A percentile compares a stretch with the other conserved stretches of the same genome.
Evolutionary conservation across 2,113 vertebrate species (phyloP).

Genomic region (Protobothrops mucrosquamatus): DNA sequence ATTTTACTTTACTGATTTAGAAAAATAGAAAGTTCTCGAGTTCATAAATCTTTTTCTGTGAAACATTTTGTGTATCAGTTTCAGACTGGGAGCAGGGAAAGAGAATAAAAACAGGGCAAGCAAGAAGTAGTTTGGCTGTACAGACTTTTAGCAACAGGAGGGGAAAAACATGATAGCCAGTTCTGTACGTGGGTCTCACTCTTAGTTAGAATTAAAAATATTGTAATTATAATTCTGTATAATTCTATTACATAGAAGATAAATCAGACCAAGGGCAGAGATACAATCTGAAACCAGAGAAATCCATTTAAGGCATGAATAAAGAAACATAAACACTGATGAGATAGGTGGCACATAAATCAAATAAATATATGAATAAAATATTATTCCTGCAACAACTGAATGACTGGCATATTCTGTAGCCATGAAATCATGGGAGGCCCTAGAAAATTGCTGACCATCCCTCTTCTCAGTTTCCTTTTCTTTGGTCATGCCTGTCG

Average conservation of each 20-base stretch:
- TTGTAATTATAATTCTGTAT: neutral
- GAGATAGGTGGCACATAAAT: neutral
- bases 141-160: neutral
- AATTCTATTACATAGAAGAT: neutral
- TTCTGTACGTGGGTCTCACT: neutral
- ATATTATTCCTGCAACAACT: neutral
- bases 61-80: neutral
- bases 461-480: slow-evolving; percentile 2
- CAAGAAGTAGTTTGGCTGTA: neutral
- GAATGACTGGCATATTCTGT: fast-evolving
- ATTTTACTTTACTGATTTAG: neutral
- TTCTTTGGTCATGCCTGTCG: neutral
- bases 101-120: neutral
- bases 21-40: neutral
- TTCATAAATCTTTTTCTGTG: neutral
- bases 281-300: neutral
- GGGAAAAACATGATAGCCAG: neutral
- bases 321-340: neutral
- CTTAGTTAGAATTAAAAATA: neutral
- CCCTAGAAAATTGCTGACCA: neutral
- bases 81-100: neutral
- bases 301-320: neutral
- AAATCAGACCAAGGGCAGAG: neutral
- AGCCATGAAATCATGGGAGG: neutral
- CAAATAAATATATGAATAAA: neutral